These are phyloP conservation scores for Mustela lutreola DNA, from an alignment of 2,113 vertebrate genomes.

Conservation along the genomic window DNA sequence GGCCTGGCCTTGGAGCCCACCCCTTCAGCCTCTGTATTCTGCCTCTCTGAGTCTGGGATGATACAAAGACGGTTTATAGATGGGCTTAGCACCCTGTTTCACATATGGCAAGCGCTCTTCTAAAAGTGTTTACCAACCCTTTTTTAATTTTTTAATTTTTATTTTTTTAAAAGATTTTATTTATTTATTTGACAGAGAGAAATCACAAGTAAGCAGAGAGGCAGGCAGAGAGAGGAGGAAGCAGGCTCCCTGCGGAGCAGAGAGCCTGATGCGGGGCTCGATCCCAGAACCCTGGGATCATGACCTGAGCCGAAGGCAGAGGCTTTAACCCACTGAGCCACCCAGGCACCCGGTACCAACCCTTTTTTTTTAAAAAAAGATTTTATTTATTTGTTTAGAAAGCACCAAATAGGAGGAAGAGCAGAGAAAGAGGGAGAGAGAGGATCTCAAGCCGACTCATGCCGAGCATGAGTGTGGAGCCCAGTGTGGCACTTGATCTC, in stretches of 20 bases:
- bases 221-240: too few species aligned
- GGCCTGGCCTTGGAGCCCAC: neutral
- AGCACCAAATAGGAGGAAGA: neutral
- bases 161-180: neutral
- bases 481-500: neutral
- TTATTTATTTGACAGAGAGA: neutral
- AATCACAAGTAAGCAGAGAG: too few species aligned
- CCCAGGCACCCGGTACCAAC: too few species aligned
- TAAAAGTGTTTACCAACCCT: too few species aligned
- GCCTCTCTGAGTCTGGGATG: too few species aligned
- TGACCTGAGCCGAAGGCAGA: too few species aligned
- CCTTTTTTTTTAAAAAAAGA: neutral
- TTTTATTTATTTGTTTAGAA: neutral
- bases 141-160: neutral
- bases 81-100: neutral
- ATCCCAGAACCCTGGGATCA: too few species aligned
- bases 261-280: too few species aligned
- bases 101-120: rapidly evolving
- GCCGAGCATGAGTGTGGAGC: neutral
- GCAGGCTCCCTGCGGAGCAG: too few species aligned
- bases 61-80: rapidly evolving
- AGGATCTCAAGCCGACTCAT: neutral
- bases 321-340: too few species aligned
- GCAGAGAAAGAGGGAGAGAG: neutral
- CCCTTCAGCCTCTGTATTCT: neutral